Conservation (phyloP, 2,797 vertebrate species). For the Malacoctenus gilli region DNA sequence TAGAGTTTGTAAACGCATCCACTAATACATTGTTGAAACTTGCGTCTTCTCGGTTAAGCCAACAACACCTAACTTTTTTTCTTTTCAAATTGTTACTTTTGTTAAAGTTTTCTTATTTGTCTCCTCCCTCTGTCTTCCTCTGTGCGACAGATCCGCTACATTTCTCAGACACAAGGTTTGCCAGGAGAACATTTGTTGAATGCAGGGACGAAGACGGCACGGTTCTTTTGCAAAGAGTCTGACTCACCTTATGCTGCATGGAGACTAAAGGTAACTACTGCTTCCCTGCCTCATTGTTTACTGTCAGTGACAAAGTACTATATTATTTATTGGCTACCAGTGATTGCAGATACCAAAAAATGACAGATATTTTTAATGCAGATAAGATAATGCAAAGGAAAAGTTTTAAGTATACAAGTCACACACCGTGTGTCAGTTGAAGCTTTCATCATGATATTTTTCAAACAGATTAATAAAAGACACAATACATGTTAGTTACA, state of each 20-base stretch:
- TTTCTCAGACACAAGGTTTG: conserved; percentile 98
- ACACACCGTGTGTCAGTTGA: no score
- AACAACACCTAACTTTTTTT: not conserved
- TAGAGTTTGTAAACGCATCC: no score
- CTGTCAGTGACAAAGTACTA: no score
- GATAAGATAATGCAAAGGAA: no score
- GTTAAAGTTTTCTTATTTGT: not conserved
- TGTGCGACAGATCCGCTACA: conserved; percentile 93
- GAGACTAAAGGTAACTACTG: conserved; percentile 92
- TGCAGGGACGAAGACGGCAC: conserved; percentile 92
- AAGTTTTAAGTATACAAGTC: no score
- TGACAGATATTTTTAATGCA: no score
- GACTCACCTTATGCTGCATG: conserved; percentile 91
- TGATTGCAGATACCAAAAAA: no score
- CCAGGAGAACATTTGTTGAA: conserved; percentile 94
- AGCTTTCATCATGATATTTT: no score
- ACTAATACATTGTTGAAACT: not conserved
- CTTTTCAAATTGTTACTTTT: not conserved
- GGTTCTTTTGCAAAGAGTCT: conserved; percentile 95
- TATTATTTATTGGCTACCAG: no score
- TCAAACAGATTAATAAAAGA: no score
- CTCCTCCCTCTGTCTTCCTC: not conserved
- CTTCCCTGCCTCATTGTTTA: conserved; percentile 5
- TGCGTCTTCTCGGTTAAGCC: not conserved
- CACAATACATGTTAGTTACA: no score